Conservation (phyloP, 2,797 vertebrate species). For the Holocentrus rufus region DNA sequence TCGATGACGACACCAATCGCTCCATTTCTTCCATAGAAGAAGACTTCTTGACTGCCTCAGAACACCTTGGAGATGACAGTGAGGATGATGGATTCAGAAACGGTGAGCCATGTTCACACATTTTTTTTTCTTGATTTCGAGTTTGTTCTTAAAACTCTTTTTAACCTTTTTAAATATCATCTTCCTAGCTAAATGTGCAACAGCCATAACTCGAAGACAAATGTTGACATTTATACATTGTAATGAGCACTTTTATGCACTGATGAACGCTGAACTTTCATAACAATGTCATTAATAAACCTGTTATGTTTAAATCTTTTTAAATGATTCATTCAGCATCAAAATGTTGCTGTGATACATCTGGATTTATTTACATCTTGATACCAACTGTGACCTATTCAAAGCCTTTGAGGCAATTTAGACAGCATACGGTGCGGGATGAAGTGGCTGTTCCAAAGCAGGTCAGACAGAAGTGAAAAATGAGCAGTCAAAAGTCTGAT, state of each 20-base stretch:
- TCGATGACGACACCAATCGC: constrained; percentile 95
- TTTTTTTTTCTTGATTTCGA: not conserved
- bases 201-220: not conserved
- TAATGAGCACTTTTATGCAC: constrained; percentile 5
- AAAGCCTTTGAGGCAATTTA: not conserved
- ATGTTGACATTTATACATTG: not conserved
- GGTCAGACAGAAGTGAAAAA: too few species aligned
- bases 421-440: not conserved
- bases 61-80: constrained; percentile 94
- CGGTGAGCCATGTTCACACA: constrained; percentile 76
- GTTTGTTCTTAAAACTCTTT: not conserved
- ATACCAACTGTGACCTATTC: constrained; percentile 4
- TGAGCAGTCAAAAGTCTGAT: too few species aligned
- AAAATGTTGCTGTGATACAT: constrained; percentile 11
- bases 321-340: not conserved
- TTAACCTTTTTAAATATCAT: not conserved
- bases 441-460: not conserved
- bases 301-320: not conserved
- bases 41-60: constrained; percentile 95
- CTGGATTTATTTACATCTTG: constrained; percentile 1
- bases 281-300: not conserved
- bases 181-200: not conserved
- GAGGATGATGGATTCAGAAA: constrained; percentile 88
- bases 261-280: constrained; percentile 2
- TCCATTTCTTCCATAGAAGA: constrained; percentile 97